These are phyloP conservation scores for Pollenia griseotomentosa DNA, from an alignment of 2,888 invertebrate species.

Conservation along the genomic window DNA sequence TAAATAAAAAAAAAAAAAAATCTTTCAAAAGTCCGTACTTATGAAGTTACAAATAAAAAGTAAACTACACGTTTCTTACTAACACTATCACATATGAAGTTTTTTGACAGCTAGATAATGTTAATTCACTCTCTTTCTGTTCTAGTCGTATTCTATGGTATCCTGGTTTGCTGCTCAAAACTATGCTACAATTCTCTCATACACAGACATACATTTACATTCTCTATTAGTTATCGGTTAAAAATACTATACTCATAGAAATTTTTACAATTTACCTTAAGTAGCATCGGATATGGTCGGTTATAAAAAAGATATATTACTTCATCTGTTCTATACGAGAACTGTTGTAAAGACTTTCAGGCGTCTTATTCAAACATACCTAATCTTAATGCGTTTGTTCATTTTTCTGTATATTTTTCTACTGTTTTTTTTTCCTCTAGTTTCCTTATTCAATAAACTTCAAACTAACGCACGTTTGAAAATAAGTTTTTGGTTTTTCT, in stretches of 20 bases:
- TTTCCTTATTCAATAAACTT: slow-evolving; percentile 66
- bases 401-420: slow-evolving; percentile 1
- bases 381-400: slow-evolving; percentile 70
- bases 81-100: too few relatives aligned
- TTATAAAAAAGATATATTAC: slow-evolving; percentile 84
- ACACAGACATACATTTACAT: not conserved
- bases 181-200: slow-evolving; percentile 47
- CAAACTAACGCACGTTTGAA: slow-evolving; percentile 52
- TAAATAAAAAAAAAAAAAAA: too few relatives aligned
- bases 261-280: slow-evolving; percentile 76
- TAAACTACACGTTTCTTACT: too few relatives aligned
- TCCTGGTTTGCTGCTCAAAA: slow-evolving; percentile 36
- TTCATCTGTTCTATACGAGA: slow-evolving; percentile 43
- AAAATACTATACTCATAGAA: slow-evolving; percentile 1
- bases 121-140: too few relatives aligned
- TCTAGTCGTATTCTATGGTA: not conserved
- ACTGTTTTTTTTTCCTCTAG: slow-evolving; percentile 14
- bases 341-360: slow-evolving; percentile 82
- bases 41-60: too few relatives aligned
- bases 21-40: too few relatives aligned
- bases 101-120: too few relatives aligned
- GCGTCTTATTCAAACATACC: slow-evolving; percentile 79
- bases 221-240: not conserved
- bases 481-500: slow-evolving; percentile 12
- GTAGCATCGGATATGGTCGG: slow-evolving; percentile 78